phyloP scores from a whole-genome alignment of 2,797 vertebrate genomes.

The Sparidentex hasta region DNA sequence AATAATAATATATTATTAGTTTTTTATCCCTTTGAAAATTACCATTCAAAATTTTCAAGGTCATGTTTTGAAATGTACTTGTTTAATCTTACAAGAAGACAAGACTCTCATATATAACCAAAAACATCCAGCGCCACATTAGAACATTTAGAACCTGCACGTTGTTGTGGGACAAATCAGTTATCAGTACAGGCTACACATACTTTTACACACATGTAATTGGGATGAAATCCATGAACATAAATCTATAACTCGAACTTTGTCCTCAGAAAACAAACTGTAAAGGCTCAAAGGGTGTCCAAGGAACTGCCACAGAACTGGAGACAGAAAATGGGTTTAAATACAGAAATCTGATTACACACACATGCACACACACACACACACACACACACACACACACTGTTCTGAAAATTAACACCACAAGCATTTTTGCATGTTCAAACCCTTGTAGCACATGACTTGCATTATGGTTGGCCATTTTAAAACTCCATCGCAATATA shows the following conservation, averaged over 20 bases:
- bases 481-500: too few relatives aligned
- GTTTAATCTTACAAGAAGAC: neutral
- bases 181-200: neutral
- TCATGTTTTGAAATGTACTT: neutral
- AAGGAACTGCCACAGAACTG: constrained; percentile 19
- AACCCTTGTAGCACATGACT: neutral
- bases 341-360: neutral
- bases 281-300: constrained; percentile 29
- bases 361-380: neutral
- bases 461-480: neutral
- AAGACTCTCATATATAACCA: neutral
- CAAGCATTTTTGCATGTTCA: constrained; percentile 19
- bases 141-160: neutral
- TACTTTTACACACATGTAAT: neutral
- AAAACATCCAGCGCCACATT: neutral
- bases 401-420: constrained; percentile 13
- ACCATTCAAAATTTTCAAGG: neutral
- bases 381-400: too few relatives aligned
- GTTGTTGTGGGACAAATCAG: neutral
- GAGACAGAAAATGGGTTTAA: neutral
- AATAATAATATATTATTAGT: too few relatives aligned
- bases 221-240: neutral
- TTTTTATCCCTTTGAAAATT: neutral
- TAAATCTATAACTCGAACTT: neutral
- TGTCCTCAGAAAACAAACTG: neutral